These are phyloP conservation scores for Physeter macrocephalus DNA, from an alignment of 2,113 vertebrate species.

Conservation along the genomic window DNA sequence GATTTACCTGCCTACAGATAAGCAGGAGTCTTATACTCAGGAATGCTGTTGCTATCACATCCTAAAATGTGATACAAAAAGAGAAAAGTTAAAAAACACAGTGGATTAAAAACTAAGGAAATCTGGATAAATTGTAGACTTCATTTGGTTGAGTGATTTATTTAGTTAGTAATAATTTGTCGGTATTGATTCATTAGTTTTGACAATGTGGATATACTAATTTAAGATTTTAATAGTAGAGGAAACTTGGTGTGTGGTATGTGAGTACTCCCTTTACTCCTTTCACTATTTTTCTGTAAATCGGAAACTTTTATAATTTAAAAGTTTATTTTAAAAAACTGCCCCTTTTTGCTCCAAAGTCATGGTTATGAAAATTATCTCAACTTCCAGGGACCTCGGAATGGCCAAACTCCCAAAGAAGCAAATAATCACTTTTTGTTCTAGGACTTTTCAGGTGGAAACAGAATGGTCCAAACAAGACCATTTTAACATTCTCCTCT, in stretches of 20 bases:
- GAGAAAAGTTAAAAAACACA: not conserved
- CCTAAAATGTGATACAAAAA: not conserved
- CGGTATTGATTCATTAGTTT: not conserved
- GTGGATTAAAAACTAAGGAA: not conserved
- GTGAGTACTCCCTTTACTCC: not conserved
- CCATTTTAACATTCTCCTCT: not conserved
- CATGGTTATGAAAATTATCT: not conserved
- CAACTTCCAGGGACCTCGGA: not conserved
- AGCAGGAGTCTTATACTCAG: not conserved
- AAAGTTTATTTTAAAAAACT: not conserved
- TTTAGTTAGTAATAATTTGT: not conserved
- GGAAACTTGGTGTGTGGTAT: not conserved
- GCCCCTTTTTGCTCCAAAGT: not conserved
- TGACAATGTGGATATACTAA: not conserved
- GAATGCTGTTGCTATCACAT: not conserved
- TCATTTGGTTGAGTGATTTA: not conserved
- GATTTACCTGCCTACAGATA: not conserved
- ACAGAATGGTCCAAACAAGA: not conserved
- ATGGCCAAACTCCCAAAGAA: not conserved
- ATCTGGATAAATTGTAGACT: not conserved
- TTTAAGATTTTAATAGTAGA: not conserved
- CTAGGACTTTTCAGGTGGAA: not conserved
- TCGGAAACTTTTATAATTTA: not conserved
- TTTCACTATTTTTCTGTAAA: not conserved
- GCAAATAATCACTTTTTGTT: not conserved